phyloP scores from a whole-genome alignment of 2,113 vertebrate species.

The Pollachius pollachius region DNA sequence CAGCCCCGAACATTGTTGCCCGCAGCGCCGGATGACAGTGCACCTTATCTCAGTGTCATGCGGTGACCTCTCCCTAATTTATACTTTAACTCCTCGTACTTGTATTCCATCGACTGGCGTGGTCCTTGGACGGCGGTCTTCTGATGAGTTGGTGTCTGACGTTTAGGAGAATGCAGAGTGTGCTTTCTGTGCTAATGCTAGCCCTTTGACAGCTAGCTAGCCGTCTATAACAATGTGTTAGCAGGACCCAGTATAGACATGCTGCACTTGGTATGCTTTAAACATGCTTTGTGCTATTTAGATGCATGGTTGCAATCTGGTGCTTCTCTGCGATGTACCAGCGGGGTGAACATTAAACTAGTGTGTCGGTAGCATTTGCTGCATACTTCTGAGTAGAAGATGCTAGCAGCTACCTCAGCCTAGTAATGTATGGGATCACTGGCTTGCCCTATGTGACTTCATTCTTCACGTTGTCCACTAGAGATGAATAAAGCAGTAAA shows the following conservation, averaged over 20 bases:
- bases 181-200: constrained; percentile 27
- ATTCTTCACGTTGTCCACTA: too few species aligned
- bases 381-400: too few species aligned
- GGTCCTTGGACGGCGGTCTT: neutral
- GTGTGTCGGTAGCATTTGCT: too few species aligned
- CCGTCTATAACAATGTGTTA: constrained; percentile 31
- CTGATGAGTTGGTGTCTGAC: neutral
- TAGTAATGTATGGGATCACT: too few species aligned
- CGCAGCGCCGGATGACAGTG: constrained; percentile 69
- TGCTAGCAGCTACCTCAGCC: too few species aligned
- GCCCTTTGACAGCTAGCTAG: constrained; percentile 63
- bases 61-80: neutral
- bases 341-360: too few species aligned
- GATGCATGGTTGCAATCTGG: too few species aligned
- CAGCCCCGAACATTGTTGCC: constrained; percentile 62
- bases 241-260: constrained; percentile 13
- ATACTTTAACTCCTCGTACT: neutral
- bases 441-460: too few species aligned
- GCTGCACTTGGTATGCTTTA: neutral
- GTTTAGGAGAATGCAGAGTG: constrained; percentile 25
- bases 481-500: too few species aligned
- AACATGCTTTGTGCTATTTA: constrained; percentile 5
- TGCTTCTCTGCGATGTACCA: too few species aligned
- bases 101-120: too few species aligned
- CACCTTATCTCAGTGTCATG: constrained; percentile 45